These are phyloP conservation scores for Drosophila aff. DNA, from an alignment of 1,140 invertebrate genomes.

Conservation along the genomic window DNA sequence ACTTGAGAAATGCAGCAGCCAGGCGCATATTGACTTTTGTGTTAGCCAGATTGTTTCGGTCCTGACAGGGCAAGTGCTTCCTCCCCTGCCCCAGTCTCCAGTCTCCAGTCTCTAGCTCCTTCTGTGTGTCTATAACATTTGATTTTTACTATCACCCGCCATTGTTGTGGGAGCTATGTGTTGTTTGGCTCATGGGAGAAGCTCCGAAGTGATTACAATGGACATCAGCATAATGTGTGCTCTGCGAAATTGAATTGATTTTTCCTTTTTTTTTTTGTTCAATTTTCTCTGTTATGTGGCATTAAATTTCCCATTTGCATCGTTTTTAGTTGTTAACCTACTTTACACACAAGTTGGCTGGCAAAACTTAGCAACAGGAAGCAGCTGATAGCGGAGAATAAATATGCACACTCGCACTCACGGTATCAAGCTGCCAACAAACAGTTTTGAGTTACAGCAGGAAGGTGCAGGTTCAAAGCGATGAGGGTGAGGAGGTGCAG, in stretches of 20 bases:
- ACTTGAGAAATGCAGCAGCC: slow-evolving; percentile 40
- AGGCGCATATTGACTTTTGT: slow-evolving; percentile 49
- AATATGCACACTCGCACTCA: slow-evolving; percentile 21
- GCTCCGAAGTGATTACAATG: slow-evolving; percentile 49
- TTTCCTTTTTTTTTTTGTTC: slow-evolving; percentile 58
- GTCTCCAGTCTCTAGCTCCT: background rate
- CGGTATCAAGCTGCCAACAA: slow-evolving; percentile 68
- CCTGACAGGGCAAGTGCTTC: slow-evolving; percentile 6
- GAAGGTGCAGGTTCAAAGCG: slow-evolving; percentile 72
- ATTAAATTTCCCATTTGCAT: slow-evolving; percentile 56
- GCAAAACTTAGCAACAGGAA: slow-evolving; percentile 78
- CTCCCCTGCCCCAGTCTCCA: no score
- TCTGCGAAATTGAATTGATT: slow-evolving; percentile 63
- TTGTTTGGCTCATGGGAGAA: slow-evolving; percentile 16
- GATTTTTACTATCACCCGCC: slow-evolving; percentile 74
- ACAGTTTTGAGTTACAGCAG: slow-evolving; percentile 74
- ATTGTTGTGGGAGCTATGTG: slow-evolving; percentile 53
- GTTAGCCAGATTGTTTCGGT: slow-evolving; percentile 44
- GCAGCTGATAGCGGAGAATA: slow-evolving; percentile 68
- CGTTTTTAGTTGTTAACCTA: slow-evolving; percentile 47
- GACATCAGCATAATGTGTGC: slow-evolving; percentile 54
- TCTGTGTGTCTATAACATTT: slow-evolving; percentile 64
- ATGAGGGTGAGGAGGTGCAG: background rate
- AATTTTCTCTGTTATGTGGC: slow-evolving; percentile 42
- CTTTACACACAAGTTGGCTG: slow-evolving; percentile 38